These are phyloP conservation scores for Brachionus calyciflorus DNA, from an alignment of 1,140 invertebrate genomes.

Conservation along the genomic window DNA sequence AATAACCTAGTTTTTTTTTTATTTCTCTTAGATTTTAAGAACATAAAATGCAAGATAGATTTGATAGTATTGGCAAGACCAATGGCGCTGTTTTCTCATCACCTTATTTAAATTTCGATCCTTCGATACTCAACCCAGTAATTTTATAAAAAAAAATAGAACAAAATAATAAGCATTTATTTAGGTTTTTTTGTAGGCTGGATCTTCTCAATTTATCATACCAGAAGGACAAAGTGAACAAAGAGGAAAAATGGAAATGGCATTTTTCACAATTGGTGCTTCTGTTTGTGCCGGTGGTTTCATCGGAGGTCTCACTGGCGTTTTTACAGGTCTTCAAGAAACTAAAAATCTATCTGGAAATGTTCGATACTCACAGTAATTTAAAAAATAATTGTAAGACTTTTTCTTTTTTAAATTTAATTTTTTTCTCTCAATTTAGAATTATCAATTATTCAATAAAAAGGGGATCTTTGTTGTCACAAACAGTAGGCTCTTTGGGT, in stretches of 20 bases:
- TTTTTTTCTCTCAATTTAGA: not conserved
- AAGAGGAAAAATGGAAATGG: slow-evolving; percentile 47
- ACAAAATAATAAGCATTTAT: not conserved
- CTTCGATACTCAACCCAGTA: slow-evolving; percentile 27
- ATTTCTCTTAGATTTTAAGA: not conserved
- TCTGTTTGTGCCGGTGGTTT: slow-evolving; percentile 41
- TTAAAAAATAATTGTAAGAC: not conserved
- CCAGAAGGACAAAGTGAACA: slow-evolving; percentile 37
- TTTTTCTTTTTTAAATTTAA: not conserved
- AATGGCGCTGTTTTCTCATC: slow-evolving; percentile 19
- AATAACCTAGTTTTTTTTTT: not conserved
- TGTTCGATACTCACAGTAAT: slow-evolving; percentile 38
- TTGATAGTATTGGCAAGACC: slow-evolving; percentile 21
- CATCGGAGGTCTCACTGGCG: slow-evolving; percentile 24
- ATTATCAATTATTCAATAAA: slow-evolving; percentile 42
- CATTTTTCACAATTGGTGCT: slow-evolving; percentile 42
- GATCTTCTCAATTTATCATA: slow-evolving; percentile 25
- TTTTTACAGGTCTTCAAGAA: slow-evolving; percentile 7
- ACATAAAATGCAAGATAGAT: slow-evolving; percentile 43
- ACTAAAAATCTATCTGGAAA: slow-evolving; percentile 42
- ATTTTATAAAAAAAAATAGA: not conserved
- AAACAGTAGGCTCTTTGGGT: slow-evolving; percentile 39
- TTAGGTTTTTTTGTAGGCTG: not conserved
- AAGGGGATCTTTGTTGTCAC: slow-evolving; percentile 15
- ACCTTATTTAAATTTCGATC: slow-evolving; percentile 43